Percentiles rank a stretch among this genome's conserved stretches.
Evolutionary conservation across 2,113 vertebrate genomes (phyloP).

Genomic region (Pampusana beccarii): DNA sequence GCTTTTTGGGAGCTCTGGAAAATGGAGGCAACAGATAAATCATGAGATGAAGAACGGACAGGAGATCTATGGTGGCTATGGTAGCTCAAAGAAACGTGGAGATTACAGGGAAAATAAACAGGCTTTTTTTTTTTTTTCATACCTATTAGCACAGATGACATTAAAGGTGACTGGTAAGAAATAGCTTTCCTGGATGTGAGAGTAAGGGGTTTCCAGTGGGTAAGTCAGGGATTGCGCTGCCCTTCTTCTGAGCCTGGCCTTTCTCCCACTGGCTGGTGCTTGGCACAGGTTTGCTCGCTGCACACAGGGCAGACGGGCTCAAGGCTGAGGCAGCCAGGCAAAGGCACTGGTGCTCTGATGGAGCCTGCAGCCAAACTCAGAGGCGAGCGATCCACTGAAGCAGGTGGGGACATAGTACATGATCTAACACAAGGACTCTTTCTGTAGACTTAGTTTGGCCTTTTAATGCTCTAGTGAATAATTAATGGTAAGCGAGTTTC

Average conservation of each 20-base stretch:
- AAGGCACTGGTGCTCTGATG: neutral
- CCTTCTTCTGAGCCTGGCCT: neutral
- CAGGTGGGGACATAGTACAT: neutral
- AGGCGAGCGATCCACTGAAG: neutral
- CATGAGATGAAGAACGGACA: neutral
- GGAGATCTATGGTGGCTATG: neutral
- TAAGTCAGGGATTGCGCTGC: neutral
- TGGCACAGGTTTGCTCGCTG: neutral
- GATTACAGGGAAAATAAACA: neutral
- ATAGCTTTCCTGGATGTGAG: neutral
- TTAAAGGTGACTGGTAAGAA: neutral
- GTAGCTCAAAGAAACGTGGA: neutral
- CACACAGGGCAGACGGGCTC: accelerated
- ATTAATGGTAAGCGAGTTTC: neutral
- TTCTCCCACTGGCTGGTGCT: neutral
- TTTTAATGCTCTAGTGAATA: neutral
- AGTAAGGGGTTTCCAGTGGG: neutral
- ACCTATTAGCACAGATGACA: neutral
- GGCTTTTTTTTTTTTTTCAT: neutral
- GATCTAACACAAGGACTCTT: neutral
- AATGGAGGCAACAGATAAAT: neutral
- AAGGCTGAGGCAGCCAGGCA: neutral
- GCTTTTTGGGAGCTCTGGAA: neutral
- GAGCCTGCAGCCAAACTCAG: neutral
- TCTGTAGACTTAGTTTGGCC: neutral